Evolutionary conservation across 2,888 invertebrate species (phyloP), one percentile per base, ranked within the genome.

Genomic region (Coelopa pilipes): DNA sequence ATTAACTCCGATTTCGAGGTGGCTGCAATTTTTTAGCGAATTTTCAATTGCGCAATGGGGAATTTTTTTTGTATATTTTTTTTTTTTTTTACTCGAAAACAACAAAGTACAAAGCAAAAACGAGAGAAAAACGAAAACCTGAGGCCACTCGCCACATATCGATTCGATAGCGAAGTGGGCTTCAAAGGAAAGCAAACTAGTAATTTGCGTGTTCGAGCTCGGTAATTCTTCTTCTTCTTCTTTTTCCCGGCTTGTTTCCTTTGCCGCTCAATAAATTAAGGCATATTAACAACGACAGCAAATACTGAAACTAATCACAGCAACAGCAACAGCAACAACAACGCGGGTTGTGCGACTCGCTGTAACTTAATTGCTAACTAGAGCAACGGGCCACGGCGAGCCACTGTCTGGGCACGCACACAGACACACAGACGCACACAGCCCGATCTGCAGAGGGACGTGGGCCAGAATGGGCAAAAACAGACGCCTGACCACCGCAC

Each of bases 351-450:
- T 15, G 62, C 62, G 34, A 34, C 24, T 66, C 49, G 13, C 12
- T 66, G 21, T 15, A 19, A 50, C 50, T 50, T 24, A 15, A 50
- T 49, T 66, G 19, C 17, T 19, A 66, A 66, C 50, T 66, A 15
- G 66, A 66, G 66, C 66, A 66, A 15, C 24, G 24, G 49, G 66
- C 66, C 66, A 66, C 50, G 66, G 66, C 17, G 50, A 66, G 50
- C 50, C 50, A 45, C 24, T 66, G 15, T 21, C 50, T 21, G 49
- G 17, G 13, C 34, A 34, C 50, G 21, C 21, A 49, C 21, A 49
- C n/a, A 65, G 13, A 13, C 24, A 34, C 12, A 50, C 49, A 66
- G 34, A 49, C 19, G 49, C 3, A 49, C 49, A 63, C 15, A 21
- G 34, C 19, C 4, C 4, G 34, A 34, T 7, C 2, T 2, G 7